Conservation (phyloP, 2,113 vertebrate genomes). For the Leptobrachium ailaonicum region DNA sequence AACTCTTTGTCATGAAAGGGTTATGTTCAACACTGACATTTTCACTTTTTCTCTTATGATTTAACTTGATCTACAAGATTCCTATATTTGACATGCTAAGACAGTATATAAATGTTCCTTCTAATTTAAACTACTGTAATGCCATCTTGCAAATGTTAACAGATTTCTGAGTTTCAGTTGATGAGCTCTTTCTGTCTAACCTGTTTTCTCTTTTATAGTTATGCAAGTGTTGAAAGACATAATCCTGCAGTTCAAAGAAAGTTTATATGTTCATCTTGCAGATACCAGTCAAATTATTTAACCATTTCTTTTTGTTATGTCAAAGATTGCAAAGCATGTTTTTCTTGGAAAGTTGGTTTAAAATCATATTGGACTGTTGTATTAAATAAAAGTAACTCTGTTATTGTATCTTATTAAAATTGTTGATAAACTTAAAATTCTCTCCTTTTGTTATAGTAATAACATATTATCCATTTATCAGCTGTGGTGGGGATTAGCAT, state of each 20-base stretch:
- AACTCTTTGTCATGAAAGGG: too few relatives aligned
- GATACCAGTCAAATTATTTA: not conserved
- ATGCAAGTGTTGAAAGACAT: slow-evolving; percentile 19
- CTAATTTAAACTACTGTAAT: not conserved
- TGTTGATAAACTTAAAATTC: too few relatives aligned
- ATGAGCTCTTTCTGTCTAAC: slow-evolving; percentile 29
- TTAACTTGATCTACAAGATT: slow-evolving; percentile 2
- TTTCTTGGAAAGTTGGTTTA: not conserved
- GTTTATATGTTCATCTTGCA: slow-evolving; percentile 18
- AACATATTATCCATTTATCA: too few relatives aligned
- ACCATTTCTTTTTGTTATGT: slow-evolving; percentile 11
- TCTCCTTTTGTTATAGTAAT: too few relatives aligned
- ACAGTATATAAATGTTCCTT: not conserved
- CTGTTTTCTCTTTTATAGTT: slow-evolving; percentile 21
- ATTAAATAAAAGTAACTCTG: too few relatives aligned
- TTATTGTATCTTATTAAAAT: too few relatives aligned
- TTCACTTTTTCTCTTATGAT: not conserved
- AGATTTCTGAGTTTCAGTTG: slow-evolving; percentile 19
- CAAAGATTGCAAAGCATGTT: slow-evolving; percentile 10
- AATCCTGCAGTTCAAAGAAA: slow-evolving; percentile 31
- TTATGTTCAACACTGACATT: too few relatives aligned
- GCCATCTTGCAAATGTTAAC: not conserved
- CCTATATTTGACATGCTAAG: not conserved
- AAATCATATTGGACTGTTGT: not conserved
- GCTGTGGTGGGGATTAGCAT: too few relatives aligned